phyloP scores from a whole-genome alignment of 2,888 invertebrate species.

The Philereme transversata region DNA sequence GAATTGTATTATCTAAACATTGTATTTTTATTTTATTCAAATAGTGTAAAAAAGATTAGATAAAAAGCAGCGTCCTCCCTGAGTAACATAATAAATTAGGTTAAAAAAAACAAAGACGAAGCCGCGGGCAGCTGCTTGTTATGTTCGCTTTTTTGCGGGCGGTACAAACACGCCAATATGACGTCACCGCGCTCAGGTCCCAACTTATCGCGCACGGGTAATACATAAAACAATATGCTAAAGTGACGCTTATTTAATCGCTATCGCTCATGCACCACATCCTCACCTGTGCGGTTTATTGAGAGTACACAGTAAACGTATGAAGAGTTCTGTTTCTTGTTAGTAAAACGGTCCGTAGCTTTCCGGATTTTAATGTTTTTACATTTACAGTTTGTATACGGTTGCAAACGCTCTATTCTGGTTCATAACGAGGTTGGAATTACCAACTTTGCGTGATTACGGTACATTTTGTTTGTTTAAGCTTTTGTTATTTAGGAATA shows the following conservation, averaged over 20 bases:
- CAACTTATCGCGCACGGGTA: too few species aligned
- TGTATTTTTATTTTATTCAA: too few species aligned
- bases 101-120: too few species aligned
- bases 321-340: slow-evolving; percentile 52
- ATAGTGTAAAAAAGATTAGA: too few species aligned
- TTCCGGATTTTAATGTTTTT: slow-evolving; percentile 42
- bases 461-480: slow-evolving; percentile 3
- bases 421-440: slow-evolving; percentile 7
- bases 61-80: too few species aligned
- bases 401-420: slow-evolving; percentile 2
- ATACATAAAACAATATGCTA: too few species aligned
- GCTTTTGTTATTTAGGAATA: not conserved
- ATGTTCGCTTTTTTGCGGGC: too few species aligned
- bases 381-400: slow-evolving; percentile 28
- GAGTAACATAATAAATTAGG: too few species aligned
- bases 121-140: too few species aligned
- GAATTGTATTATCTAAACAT: too few species aligned
- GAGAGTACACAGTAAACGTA: slow-evolving; percentile 45
- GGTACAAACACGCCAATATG: too few species aligned
- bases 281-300: slow-evolving; percentile 40
- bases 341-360: slow-evolving; percentile 44
- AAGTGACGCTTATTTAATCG: not conserved
- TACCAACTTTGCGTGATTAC: slow-evolving; percentile 15
- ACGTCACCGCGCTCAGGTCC: too few species aligned
- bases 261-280: slow-evolving; percentile 15